Conservation (phyloP, 2,888 invertebrate genomes). For the Cephus pulcher region DNA sequence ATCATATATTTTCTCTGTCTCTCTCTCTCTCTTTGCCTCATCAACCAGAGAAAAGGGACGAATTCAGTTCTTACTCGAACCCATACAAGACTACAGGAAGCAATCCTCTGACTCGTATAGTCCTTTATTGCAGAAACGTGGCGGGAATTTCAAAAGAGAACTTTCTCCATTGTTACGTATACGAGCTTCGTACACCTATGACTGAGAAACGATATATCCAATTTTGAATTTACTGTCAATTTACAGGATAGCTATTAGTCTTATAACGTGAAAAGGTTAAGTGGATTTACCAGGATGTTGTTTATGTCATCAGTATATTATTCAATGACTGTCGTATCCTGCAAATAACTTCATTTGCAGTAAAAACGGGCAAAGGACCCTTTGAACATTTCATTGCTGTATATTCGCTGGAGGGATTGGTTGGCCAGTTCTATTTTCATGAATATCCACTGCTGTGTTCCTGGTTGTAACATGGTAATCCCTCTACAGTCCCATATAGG, state of each 20-base stretch:
- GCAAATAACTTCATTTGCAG: background rate
- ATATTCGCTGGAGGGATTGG: background rate
- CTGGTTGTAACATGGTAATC: background rate
- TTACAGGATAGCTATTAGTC: background rate
- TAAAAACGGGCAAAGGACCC: background rate
- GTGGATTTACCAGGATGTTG: background rate
- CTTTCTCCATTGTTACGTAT: background rate
- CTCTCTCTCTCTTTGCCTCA: too few relatives aligned
- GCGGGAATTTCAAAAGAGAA: background rate
- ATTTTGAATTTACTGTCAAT: background rate
- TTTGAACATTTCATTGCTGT: background rate
- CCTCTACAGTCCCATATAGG: background rate
- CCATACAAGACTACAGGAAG: background rate
- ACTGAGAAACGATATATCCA: background rate
- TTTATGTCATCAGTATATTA: background rate
- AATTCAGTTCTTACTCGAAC: background rate
- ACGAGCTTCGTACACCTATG: background rate
- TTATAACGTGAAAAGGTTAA: background rate
- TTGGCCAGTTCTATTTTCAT: background rate
- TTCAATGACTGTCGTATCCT: background rate
- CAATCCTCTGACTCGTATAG: background rate
- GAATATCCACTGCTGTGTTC: background rate
- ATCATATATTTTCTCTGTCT: too few relatives aligned
- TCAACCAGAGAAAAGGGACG: background rate
- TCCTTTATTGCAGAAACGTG: background rate